Percentiles rank a stretch among this genome's conserved stretches.
Conservation (phyloP, 2,797 vertebrate genomes). For the Australoheros facetus region DNA sequence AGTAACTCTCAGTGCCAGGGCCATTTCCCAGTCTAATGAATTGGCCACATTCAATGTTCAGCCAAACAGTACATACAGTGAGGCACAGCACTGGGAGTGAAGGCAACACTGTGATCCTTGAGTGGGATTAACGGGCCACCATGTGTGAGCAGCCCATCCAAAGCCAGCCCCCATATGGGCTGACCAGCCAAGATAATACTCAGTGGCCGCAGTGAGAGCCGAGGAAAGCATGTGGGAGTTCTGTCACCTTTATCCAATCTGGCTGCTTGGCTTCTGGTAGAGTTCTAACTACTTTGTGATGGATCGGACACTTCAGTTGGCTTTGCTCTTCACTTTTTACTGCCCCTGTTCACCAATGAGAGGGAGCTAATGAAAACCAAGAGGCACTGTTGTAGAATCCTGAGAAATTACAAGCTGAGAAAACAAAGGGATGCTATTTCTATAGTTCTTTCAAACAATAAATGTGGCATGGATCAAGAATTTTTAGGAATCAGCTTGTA, state of each 20-base stretch:
- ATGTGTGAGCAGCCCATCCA: constrained; percentile 24
- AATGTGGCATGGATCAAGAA: neutral
- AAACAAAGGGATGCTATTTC: neutral
- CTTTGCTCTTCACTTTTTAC: neutral
- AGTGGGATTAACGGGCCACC: constrained; percentile 31
- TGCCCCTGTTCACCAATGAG: neutral
- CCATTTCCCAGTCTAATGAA: constrained; percentile 3
- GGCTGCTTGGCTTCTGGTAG: neutral
- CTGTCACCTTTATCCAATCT: constrained; percentile 14
- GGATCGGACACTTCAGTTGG: neutral
- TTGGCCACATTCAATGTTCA: constrained; percentile 1
- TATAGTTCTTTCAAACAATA: neutral
- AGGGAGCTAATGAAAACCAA: neutral
- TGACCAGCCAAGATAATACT: constrained; percentile 7
- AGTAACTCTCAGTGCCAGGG: neutral
- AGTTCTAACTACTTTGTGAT: constrained; percentile 3
- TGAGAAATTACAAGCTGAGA: neutral
- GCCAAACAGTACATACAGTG: neutral
- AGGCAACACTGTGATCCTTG: constrained; percentile 12
- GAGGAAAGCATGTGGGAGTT: constrained; percentile 18
- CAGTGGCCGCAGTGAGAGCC: neutral
- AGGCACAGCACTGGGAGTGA: neutral
- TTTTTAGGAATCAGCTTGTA: neutral
- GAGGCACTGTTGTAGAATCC: neutral
- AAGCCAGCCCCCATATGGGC: constrained; percentile 16